Evolutionary conservation across 53 echinoderm and acorn worm genomes (phyloP), one percentile per base, ranked within the genome.

Genomic region (Zoroaster sp.): DNA sequence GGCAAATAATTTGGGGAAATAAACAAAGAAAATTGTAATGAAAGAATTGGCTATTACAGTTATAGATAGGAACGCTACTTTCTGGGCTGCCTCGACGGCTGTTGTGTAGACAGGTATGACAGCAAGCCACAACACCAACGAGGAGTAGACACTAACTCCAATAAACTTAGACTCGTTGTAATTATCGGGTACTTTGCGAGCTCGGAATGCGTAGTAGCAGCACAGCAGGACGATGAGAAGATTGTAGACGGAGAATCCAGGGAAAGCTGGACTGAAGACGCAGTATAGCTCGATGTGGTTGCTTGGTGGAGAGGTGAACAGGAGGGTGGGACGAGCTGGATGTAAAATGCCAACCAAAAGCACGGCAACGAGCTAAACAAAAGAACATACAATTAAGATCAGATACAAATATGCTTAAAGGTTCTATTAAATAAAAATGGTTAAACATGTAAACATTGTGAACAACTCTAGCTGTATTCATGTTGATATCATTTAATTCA

Each of bases 101-200:
- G 87, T 73, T 49, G 87, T 40, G 41, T 87, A 87, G 1, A 87
- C 87, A 33, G 87, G 87, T 49, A 87, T 74, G 5, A 63, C 75
- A 23, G 87, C 87, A 35, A 87, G 39, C 12, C 55, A 17, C 28
- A 87, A 23, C 5, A 87, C 74, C 53, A 80, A 37, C 9, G 89
- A 66, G 46, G 89, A 78, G 45, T 89, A 89, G 35, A 89, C 89
- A 40, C 89, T 89, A 36, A 80, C 66, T n/a, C 77, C 89, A 30
- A 88, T 88, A 34, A 88, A 88, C 66, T 77, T 76, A 17, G 89
- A 88, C 52, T 80, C 89, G 81, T 89, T 89, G 80, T 80, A 89
- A 66, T 89, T 89, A 52, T 75, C 80, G 37, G 89, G 89, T 3
- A 89, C 89, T 21, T 77, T 78, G 14, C 89, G 89, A 15, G 89